Percentiles rank a stretch among this genome's conserved stretches.
These are phyloP conservation scores for Chaetura pelagica DNA, from an alignment of 2,113 vertebrate species.

Conservation along the genomic window DNA sequence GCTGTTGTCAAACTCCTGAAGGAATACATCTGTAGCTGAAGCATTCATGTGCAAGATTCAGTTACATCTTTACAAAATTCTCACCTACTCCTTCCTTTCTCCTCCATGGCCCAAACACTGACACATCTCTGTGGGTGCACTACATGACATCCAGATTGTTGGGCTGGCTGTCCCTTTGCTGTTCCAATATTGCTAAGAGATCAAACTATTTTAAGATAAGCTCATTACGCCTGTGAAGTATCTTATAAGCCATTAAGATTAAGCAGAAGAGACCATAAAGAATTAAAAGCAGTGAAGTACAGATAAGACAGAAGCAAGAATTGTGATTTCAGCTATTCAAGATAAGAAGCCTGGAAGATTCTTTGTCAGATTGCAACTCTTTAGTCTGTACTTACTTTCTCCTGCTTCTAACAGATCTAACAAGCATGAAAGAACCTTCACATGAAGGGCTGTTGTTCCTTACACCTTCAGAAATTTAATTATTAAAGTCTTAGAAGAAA, in stretches of 20 bases:
- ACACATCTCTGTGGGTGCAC: background rate
- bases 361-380: background rate
- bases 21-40: background rate
- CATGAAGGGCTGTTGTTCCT: background rate
- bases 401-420: background rate
- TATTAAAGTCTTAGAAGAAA: background rate
- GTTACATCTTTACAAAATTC: accelerated
- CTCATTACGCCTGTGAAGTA: constrained; percentile 38
- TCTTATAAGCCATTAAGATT: constrained; percentile 32
- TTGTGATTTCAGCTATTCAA: background rate
- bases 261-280: constrained; percentile 11
- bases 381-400: background rate
- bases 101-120: background rate
- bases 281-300: constrained; percentile 33
- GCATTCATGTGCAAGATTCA: background rate
- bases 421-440: background rate
- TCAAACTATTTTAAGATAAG: constrained; percentile 56
- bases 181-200: background rate
- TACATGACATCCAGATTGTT: background rate
- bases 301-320: constrained; percentile 2
- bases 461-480: constrained; percentile 42
- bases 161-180: background rate
- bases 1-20: background rate
- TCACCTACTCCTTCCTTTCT: background rate
- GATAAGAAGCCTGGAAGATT: background rate